A percentile compares a stretch with the other conserved stretches of the same genome.
These are phyloP conservation scores for Leucophora obtusa DNA, from an alignment of 2,888 invertebrate genomes.

Conservation along the genomic window DNA sequence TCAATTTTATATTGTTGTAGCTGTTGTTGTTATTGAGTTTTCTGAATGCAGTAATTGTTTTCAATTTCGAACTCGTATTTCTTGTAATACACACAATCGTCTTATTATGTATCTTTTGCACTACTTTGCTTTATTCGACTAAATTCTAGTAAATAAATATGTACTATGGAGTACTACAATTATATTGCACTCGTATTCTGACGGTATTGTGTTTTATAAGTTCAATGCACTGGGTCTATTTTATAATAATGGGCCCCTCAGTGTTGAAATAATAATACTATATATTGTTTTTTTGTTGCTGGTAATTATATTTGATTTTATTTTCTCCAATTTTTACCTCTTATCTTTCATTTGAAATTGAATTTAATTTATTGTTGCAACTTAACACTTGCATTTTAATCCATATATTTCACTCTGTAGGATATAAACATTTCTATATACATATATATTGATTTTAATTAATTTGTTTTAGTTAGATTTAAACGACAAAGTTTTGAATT, in stretches of 20 bases:
- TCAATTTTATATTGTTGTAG: not conserved
- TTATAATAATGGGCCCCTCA: slow-evolving; percentile 50
- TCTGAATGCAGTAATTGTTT: slow-evolving; percentile 44
- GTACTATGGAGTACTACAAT: slow-evolving; percentile 8
- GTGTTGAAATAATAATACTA: slow-evolving; percentile 32
- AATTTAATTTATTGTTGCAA: slow-evolving; percentile 50
- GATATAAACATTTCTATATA: not conserved
- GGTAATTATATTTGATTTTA: slow-evolving; percentile 24
- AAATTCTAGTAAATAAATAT: not conserved
- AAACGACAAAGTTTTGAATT: no score
- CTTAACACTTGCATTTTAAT: slow-evolving; percentile 43
- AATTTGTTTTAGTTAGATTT: no score
- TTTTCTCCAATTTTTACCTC: slow-evolving; percentile 49
- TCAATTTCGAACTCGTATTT: slow-evolving; percentile 48
- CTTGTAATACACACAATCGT: slow-evolving; percentile 10
- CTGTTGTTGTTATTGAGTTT: slow-evolving; percentile 13
- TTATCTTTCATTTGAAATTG: slow-evolving; percentile 52
- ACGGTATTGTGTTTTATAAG: slow-evolving; percentile 44
- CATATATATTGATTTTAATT: slow-evolving; percentile 3
- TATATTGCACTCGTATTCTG: slow-evolving; percentile 21
- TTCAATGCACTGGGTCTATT: slow-evolving; percentile 55
- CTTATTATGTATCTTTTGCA: not conserved
- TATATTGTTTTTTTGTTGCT: slow-evolving; percentile 24
- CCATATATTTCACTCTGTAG: slow-evolving; percentile 23
- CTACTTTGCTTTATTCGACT: not conserved